phyloP scores from a whole-genome alignment of 92 coral and sea anemone genomes.

The Nematostella vectensis region DNA sequence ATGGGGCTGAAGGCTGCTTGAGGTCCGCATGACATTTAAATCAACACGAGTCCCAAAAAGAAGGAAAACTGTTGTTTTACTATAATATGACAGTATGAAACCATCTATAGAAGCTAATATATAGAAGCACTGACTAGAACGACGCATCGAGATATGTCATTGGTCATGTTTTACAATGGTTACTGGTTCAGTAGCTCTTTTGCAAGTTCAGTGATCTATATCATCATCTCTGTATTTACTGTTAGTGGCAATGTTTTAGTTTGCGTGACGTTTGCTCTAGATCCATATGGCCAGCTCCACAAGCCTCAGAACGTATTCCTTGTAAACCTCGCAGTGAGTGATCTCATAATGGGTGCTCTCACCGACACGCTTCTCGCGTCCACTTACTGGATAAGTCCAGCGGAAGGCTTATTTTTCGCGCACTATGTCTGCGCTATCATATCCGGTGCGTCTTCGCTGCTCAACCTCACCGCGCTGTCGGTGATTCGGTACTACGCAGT shows the following conservation, averaged over 20 bases:
- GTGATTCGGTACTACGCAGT: slow-evolving; percentile 64
- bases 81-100: too few species aligned
- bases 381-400: slow-evolving; percentile 41
- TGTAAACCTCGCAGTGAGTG: slow-evolving; percentile 51
- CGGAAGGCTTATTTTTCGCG: slow-evolving; percentile 32
- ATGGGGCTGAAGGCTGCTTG: too few species aligned
- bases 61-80: too few species aligned
- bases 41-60: too few species aligned
- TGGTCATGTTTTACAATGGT: slow-evolving; percentile 60
- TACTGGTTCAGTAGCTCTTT: slow-evolving; percentile 59
- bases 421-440: slow-evolving; percentile 65
- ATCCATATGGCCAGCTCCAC: slow-evolving; percentile 57
- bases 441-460: slow-evolving; percentile 58
- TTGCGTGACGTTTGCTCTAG: slow-evolving; percentile 39
- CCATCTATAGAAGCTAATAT: too few species aligned
- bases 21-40: too few species aligned
- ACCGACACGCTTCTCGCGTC: slow-evolving; percentile 51
- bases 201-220: slow-evolving; percentile 28
- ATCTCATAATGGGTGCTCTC: slow-evolving; percentile 62
- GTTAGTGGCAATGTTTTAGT: slow-evolving; percentile 41
- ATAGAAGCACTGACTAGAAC: too few species aligned
- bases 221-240: slow-evolving; percentile 37
- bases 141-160: too few species aligned
- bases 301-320: slow-evolving; percentile 42
- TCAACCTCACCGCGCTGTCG: slow-evolving; percentile 56